Conservation (phyloP, 2,797 vertebrate genomes). For the Artibeus jamaicensis region DNA sequence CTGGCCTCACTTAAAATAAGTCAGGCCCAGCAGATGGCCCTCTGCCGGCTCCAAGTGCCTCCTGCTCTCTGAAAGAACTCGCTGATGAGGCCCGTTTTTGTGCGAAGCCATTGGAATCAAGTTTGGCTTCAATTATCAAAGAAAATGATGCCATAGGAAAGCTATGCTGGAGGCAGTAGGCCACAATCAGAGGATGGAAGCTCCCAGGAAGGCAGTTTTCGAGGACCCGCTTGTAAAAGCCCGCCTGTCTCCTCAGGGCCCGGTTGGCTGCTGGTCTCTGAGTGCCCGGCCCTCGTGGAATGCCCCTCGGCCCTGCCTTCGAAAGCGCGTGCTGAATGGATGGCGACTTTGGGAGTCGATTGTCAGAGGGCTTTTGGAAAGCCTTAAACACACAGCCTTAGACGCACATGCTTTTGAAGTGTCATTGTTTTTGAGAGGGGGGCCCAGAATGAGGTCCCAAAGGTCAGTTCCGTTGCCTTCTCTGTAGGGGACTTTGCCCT, state of each 20-base stretch:
- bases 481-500: constrained; percentile 7
- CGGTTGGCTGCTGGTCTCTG: neutral
- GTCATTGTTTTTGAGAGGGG: neutral
- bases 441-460: neutral
- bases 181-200: constrained; percentile 61
- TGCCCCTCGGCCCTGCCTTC: constrained; percentile 35
- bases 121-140: constrained; percentile 87
- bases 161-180: constrained; percentile 77
- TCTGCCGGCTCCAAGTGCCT: constrained; percentile 86
- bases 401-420: neutral
- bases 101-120: constrained; percentile 74
- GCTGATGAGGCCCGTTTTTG: constrained; percentile 77
- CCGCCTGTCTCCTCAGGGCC: neutral
- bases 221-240: neutral
- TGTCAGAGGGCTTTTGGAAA: constrained; percentile 1
- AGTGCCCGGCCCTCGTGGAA: constrained; percentile 21
- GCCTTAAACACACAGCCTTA: neutral
- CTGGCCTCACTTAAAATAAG: constrained; percentile 82
- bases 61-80: constrained; percentile 88
- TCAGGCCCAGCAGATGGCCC: constrained; percentile 85
- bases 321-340: neutral
- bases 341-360: neutral
- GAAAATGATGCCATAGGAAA: constrained; percentile 86
- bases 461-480: neutral
- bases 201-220: constrained; percentile 53